phyloP scores from a whole-genome alignment of 2,113 vertebrate genomes.

The Atherinomorus stipes region DNA sequence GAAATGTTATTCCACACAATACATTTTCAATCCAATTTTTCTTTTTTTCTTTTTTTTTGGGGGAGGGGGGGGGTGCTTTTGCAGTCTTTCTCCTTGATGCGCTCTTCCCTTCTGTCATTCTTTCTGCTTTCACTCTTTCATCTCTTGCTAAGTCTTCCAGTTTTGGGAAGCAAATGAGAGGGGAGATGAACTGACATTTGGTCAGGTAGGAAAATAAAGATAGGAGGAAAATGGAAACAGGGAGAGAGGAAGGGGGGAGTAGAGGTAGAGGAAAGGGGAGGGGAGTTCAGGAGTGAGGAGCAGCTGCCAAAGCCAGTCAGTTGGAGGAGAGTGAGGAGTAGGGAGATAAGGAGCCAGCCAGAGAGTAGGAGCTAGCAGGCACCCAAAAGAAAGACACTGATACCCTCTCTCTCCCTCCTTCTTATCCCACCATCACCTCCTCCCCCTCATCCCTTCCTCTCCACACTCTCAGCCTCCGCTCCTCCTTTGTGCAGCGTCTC shows the following conservation, averaged over 20 bases:
- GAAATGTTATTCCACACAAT: constrained; percentile 15
- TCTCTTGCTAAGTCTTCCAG: constrained; percentile 41
- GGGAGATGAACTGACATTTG: constrained; percentile 54
- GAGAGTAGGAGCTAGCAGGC: constrained; percentile 70
- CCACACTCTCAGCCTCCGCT: constrained; percentile 67
- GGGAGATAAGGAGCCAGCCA: constrained; percentile 77
- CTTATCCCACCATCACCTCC: constrained; percentile 19
- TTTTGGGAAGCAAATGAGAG: constrained; percentile 55
- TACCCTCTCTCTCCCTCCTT: constrained; percentile 63
- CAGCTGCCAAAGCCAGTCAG: constrained; percentile 76
- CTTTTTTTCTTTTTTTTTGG: neutral
- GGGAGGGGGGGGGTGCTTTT: constrained; percentile 14
- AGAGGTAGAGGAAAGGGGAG: constrained; percentile 25
- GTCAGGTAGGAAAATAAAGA: constrained; percentile 68
- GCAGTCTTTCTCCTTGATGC: constrained; percentile 44
- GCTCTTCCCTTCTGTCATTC: constrained; percentile 36
- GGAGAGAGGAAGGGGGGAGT: neutral
- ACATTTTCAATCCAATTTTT: neutral
- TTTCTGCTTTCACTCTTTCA: constrained; percentile 36
- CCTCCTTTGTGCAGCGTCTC: constrained; percentile 78
- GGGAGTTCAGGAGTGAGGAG: constrained; percentile 55
- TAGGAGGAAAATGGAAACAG: constrained; percentile 40
- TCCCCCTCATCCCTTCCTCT: constrained; percentile 34
- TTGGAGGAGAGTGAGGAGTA: constrained; percentile 75
- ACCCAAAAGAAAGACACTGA: constrained; percentile 76